Base-by-base conservation (phyloP, 2,888 invertebrate genomes). In the Trichogramma evanescens region DNA sequence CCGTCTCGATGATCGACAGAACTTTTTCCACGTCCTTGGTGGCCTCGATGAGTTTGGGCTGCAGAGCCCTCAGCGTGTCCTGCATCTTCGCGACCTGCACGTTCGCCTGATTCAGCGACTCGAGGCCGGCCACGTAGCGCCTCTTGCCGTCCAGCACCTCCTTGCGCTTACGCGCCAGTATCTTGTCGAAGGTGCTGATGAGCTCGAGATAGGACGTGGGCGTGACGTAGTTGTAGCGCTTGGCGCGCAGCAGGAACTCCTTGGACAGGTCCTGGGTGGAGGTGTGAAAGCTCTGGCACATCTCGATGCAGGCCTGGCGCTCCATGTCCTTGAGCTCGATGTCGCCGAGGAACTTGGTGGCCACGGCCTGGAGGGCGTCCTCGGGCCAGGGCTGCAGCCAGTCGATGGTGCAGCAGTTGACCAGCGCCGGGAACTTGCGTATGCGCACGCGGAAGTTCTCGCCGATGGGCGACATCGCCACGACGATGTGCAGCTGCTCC, bases 371-470 rank as follows among this genome's bases (percentile, higher is more conserved):
- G 41, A 96, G 77, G 0, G 95, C 95, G 78, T 96, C 95, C 69
- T 91, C 87, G 0, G 97, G 96, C 97, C 97, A 96, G 50, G 91
- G 84, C 82, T 92, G 93, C 77, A 95, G 91, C 95, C 95, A 96
- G 75, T 95, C 94, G 65, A 95, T 95, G 0, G 95, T 95, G 75
- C 95, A 96, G 74, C 95, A 95, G 76, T 95, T 96, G 59, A 95
- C 91, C 43, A 96, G 83, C 0, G 95, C 88, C 0, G 95, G 95
- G 74, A 95, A 96, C 77, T 93, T 95, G 42, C 95, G 82, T 41
- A 95, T 86, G 54, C 92, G 83, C 61, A 85, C 86, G 40, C 92
- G 82, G 72, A 95, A 87, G 4, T 87, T 86, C 10, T 92, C 91
- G 2, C 95, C 95, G 65, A 94, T 94, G 0, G 89, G 95, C 10